A percentile compares a stretch with the other conserved stretches of the same genome.
Conservation (phyloP, 2,797 vertebrate species). For the Apogon hyalosoma region DNA sequence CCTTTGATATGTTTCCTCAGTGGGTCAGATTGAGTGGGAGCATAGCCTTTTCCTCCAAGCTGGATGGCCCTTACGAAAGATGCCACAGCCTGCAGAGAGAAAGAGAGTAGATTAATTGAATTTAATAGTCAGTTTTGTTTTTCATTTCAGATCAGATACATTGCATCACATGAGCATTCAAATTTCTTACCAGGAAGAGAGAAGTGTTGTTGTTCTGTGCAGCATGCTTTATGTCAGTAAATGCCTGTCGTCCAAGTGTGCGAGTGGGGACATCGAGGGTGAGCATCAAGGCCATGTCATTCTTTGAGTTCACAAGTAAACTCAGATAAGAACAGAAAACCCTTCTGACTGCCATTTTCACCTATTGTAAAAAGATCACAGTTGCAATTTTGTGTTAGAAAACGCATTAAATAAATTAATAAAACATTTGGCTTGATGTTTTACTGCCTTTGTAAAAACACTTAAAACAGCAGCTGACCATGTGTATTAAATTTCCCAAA, state of each 20-base stretch:
- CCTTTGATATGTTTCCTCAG: conserved; percentile 91
- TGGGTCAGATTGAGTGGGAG: conserved; percentile 88
- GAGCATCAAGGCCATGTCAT: conserved; percentile 90
- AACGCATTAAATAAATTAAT: neutral
- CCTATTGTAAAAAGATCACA: conserved; percentile 61
- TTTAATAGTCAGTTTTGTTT: conserved; percentile 7
- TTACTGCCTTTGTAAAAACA: conserved; percentile 16
- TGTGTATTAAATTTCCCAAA: conserved; percentile 50
- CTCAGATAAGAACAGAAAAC: conserved; percentile 91
- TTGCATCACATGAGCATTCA: neutral
- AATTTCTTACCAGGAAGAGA: conserved; percentile 89
- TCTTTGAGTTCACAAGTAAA: conserved; percentile 92
- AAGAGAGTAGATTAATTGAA: conserved; percentile 9
- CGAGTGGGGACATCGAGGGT: conserved; percentile 90
- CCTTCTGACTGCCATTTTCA: conserved; percentile 81
- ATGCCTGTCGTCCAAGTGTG: conserved; percentile 88
- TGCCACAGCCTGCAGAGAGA: conserved; percentile 84
- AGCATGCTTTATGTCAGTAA: conserved; percentile 89
- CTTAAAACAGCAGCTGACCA: conserved; percentile 47
- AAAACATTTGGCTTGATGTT: conserved; percentile 7
- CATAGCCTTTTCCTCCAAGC: conserved; percentile 92
- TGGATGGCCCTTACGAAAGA: conserved; percentile 93
- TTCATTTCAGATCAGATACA: neutral
- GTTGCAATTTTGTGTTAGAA: neutral
- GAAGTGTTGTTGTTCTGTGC: conserved; percentile 85